phyloP scores from a whole-genome alignment of 2,888 invertebrate genomes.

The Nemapogon koenigi region DNA sequence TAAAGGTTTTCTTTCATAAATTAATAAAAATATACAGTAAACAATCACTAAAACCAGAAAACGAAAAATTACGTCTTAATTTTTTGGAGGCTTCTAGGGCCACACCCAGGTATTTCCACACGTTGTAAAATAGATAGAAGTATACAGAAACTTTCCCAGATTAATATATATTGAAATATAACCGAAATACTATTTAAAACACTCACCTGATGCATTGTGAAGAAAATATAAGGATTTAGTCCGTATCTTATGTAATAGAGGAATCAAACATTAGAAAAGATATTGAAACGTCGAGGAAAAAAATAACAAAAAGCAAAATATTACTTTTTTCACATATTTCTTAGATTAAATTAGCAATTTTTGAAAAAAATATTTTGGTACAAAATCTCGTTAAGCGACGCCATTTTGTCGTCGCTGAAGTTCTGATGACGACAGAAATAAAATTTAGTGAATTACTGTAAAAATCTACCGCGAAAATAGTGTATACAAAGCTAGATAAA shows the following conservation, averaged over 20 bases:
- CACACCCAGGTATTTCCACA: constrained; percentile 55
- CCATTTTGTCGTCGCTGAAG: constrained; percentile 65
- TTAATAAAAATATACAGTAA: constrained; percentile 50
- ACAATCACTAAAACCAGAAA: constrained; percentile 54
- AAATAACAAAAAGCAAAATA: constrained; percentile 31
- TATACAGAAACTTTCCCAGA: constrained; percentile 18
- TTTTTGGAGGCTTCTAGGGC: constrained; percentile 39
- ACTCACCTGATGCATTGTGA: constrained; percentile 62
- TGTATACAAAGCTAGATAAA: constrained; percentile 44
- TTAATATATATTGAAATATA: constrained; percentile 38
- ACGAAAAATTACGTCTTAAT: constrained; percentile 58
- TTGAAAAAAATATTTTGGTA: constrained; percentile 52
- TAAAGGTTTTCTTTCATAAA: constrained; percentile 59
- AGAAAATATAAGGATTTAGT: constrained; percentile 41
- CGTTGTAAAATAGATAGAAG: constrained; percentile 26
- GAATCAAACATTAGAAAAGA: constrained; percentile 29
- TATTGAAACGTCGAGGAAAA: constrained; percentile 35
- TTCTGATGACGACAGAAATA: constrained; percentile 60
- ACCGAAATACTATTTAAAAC: constrained; percentile 34
- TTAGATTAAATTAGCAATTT: constrained; percentile 36
- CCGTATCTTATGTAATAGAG: constrained; percentile 38
- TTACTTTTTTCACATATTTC: constrained; percentile 32
- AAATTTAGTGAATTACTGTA: constrained; percentile 43
- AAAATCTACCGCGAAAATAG: constrained; percentile 37
- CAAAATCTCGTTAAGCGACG: constrained; percentile 62